phyloP scores from a whole-genome alignment of 1,140 invertebrate species.

The Homalodisca vitripennis region DNA sequence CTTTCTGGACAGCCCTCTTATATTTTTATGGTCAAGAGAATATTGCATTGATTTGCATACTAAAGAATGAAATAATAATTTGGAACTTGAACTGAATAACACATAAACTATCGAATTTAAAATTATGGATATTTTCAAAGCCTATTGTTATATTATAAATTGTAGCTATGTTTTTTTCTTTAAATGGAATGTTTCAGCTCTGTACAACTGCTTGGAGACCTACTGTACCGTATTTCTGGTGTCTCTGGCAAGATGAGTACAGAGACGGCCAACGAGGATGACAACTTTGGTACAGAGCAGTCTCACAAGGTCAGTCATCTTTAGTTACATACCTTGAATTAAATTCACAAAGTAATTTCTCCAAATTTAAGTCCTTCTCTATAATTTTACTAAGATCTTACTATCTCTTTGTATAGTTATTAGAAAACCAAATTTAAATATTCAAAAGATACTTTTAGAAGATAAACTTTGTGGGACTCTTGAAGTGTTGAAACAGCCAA shows the following conservation, averaged over 20 bases:
- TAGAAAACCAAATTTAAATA: not conserved
- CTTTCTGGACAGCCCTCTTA: not conserved
- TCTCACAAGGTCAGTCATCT: conserved; percentile 64
- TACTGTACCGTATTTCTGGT: conserved; percentile 95
- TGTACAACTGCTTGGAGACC: conserved; percentile 93
- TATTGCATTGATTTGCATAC: no score
- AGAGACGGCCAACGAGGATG: conserved; percentile 96
- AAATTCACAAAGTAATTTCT: not conserved
- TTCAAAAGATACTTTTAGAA: no score
- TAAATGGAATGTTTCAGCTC: conserved; percentile 60
- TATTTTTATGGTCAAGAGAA: not conserved
- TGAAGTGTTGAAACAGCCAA: no score
- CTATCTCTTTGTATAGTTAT: not conserved
- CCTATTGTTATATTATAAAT: not conserved
- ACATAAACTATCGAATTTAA: not conserved
- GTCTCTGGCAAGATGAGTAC: conserved; percentile 99
- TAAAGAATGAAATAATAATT: not conserved
- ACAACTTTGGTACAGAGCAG: conserved; percentile 98
- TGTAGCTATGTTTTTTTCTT: not conserved
- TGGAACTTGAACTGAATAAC: not conserved
- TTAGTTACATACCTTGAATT: conserved; percentile 46
- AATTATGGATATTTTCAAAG: not conserved
- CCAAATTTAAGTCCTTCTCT: not conserved
- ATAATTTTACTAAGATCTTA: not conserved
- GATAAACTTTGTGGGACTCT: no score